Base-by-base conservation (phyloP, 2,888 invertebrate species). In the Gymnoscelis rufifasciata region DNA sequence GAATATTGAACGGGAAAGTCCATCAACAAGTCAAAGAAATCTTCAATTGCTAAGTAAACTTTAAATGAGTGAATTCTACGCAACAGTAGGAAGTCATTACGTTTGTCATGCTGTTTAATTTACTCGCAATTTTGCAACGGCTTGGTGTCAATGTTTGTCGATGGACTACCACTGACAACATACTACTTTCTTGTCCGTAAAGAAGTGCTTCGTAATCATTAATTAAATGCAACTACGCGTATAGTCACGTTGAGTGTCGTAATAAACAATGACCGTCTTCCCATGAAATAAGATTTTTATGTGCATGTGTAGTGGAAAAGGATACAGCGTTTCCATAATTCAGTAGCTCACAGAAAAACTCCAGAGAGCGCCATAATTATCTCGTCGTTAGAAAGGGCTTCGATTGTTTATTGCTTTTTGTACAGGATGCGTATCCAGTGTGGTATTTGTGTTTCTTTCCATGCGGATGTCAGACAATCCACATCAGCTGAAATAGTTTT, bases 381-480 rank as follows among this genome's bases (percentile, higher is more conserved):
- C 71, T 73, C 65, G 67, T 66, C 71, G 70, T 68, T 68, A 65
- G 65, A 68, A 69, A 73, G 71, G 72, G 67, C 64, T 73, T 75
- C 75, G 74, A 80, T 81, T 81, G 78, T 83, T 83, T 82, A 79
- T 84, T 77, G 75, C 74, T 61, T 75, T 72, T 66, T 63, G 61
- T 62, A 65, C 71, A 78, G 81, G 81, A 83, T 83, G 80, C 76
- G 64, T 48, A 40, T 12, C 12, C 38, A 43, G 46, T 71, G 46
- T 71, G 64, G 65, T 68, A 58, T 71, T 68, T 63, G 59, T 51
- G 42, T 43, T 57, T 57, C 43, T 47, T 62, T 59, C 60, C 58
- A 64, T 55, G 44, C 44, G 48, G 44, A 54, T 58, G 58, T 56
- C 53, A 59, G 58, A 57, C 55, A 54, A 49, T 46, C 43, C 29